These are phyloP conservation scores for Ambastaia sidthimunki DNA, from an alignment of 2,797 vertebrate species.

Conservation along the genomic window DNA sequence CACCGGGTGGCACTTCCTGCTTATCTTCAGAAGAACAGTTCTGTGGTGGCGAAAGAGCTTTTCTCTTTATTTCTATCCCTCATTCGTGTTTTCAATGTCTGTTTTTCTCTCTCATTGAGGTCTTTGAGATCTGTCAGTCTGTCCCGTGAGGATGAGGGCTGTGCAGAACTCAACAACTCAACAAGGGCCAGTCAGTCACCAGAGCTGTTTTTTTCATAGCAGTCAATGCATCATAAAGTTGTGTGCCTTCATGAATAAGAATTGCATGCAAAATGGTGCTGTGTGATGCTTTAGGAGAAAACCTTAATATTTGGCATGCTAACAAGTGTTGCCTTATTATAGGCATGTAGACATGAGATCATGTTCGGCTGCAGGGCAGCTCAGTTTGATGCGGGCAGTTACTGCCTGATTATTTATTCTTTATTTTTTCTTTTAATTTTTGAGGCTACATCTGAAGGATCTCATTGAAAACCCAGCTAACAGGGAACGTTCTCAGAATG, in stretches of 20 bases:
- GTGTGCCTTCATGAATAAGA: conserved; percentile 34
- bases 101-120: conserved; percentile 22
- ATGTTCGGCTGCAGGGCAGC: background rate
- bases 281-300: conserved; percentile 7
- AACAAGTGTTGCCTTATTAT: too few species aligned
- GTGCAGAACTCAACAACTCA: background rate
- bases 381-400: conserved; percentile 4
- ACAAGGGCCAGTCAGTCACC: conserved; percentile 20
- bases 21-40: conserved; percentile 38
- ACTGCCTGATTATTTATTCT: background rate
- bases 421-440: background rate
- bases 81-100: background rate
- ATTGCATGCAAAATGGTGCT: background rate
- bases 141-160: background rate
- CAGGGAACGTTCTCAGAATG: too few species aligned
- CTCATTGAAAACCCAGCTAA: conserved; percentile 7
- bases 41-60: conserved; percentile 17
- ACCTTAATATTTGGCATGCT: background rate
- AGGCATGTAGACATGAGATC: too few species aligned
- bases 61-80: background rate
- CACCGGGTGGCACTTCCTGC: conserved; percentile 4
- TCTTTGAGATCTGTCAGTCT: conserved; percentile 9
- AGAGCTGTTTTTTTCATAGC: conserved; percentile 1
- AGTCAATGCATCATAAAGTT: conserved; percentile 38
- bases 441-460: too few species aligned